Conservation (phyloP, 92 coral and sea anemone species). For the Desmophyllum pertusum region DNA sequence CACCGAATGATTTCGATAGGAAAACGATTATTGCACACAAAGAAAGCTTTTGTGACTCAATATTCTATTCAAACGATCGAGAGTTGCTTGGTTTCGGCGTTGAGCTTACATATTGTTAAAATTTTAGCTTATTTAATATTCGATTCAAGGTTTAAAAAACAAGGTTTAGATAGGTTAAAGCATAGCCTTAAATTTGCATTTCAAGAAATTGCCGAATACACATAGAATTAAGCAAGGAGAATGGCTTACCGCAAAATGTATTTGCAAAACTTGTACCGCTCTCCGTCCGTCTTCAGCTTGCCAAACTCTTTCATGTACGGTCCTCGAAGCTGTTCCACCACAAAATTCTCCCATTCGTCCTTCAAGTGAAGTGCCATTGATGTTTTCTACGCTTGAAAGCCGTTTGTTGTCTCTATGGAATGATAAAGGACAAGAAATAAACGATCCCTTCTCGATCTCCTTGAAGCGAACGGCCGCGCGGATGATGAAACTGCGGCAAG, state of each 20-base stretch:
- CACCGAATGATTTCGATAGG: conserved; percentile 1
- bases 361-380: conserved; percentile 67
- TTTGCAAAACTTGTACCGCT: conserved; percentile 82
- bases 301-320: conserved; percentile 82
- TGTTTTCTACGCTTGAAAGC: conserved; percentile 1
- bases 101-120: not conserved
- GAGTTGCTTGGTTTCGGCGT: not conserved
- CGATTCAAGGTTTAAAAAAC: not conserved
- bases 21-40: not conserved
- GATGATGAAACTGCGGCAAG: conserved; percentile 31
- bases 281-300: conserved; percentile 78
- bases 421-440: not conserved
- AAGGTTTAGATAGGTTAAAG: not conserved
- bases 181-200: not conserved
- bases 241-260: conserved; percentile 71
- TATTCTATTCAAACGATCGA: not conserved
- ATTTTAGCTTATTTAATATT: not conserved
- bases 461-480: not conserved
- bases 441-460: not conserved
- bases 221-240: not conserved
- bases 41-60: not conserved
- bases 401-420: not conserved
- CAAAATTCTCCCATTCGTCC: conserved; percentile 83
- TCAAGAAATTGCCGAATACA: not conserved
- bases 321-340: conserved; percentile 74